Evolutionary conservation across 2,888 invertebrate species (phyloP), one percentile per base, ranked within the genome.

Genomic region (Adela reaumurella): DNA sequence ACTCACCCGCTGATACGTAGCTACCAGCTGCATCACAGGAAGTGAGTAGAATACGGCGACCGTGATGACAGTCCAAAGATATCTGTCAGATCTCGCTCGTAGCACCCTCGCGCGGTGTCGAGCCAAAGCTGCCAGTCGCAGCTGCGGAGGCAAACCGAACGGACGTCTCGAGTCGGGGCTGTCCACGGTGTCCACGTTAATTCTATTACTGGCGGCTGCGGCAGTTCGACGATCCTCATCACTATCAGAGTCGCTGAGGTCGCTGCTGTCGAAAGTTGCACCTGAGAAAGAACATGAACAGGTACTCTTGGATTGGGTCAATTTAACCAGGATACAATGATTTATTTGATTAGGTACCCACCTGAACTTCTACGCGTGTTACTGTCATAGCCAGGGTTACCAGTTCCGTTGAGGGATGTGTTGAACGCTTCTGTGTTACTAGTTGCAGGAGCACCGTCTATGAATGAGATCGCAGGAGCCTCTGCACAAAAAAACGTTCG

Each of bases 11-110:
- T 93, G 92, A 69, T 92, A 91, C n/a, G 88, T 89, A 53, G 88
- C 76, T 17, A 94, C 92, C 56, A 94, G 81, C 71, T 95, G 94
- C 49, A 93, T 77, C 17, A 92, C 94, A 16, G 94, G 94, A 57
- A 94, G 79, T 43, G 88, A 86, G 73, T 94, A 94, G 77, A 95
- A 94, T 45, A 92, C 81, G 5, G 91, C 88, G 44, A 94, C 87
- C 6, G 91, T 92, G 54, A 86, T 67, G 19, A 89, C 84, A 68
- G 86, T 89, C 65, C 67, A 62, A 47, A 76, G 66, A 63, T 78
- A 78, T 57, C 77, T 57, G 87, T 74, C 58, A 68, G 80, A 56
- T 78, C 81, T 81, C 72, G 73, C 58, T 70, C 57, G 60, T 58
- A 76, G 63, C 57, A 72, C 71, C 57, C 65, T 67, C 19, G 49